Evolutionary conservation across 2,888 invertebrate species (phyloP), one percentile per base, ranked within the genome.

Genomic region (Dorcus parallelipipedus): DNA sequence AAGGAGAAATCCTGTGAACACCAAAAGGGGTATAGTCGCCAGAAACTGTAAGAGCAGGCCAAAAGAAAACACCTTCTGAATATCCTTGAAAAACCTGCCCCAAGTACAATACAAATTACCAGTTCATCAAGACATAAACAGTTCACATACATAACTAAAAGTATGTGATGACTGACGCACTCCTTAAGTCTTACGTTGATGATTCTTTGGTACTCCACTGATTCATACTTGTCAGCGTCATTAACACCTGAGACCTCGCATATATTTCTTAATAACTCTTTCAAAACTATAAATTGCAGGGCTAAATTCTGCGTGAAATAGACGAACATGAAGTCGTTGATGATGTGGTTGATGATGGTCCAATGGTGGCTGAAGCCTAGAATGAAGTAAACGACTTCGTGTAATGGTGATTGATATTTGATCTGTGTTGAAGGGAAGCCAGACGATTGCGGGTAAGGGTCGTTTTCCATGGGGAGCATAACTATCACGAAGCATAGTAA

Each of bases 241-340:
- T 49, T 38, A 14, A 51, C 51, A 3, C 40, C 43, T 3, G 39
- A 49, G 9, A 53, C 52, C 1, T 55, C 40, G 14, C 54, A 52
- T 49, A 62, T 26, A 41, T 54, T 48, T 45, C 43, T 39, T 10
- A 59, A 23, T 14, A 49, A 41, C 3, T 52, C 10, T 42, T 57
- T 54, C n/a, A 62, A 42, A 8, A 62, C 39, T 8, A 48, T 38
- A 48, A 57, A 59, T 47, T 62, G 62, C 6, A 49, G 52, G 6
- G 59, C 48, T 20, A 62, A 10, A 26, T 54, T 54, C 52, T 62
- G 62, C 2, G 57, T 49, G 23, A 62, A 54, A 51, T 62, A 62
- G 9, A 62, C 47, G 49, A 54, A 62, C 10, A 53, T 6, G 10
- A 47, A 50, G 40, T 62, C 62, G 17, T 49, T 57, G 47, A 54